A percentile compares a stretch with the other conserved stretches of the same genome.
phyloP scores from a whole-genome alignment of 2,113 vertebrate species.

The Amazona vittata region DNA sequence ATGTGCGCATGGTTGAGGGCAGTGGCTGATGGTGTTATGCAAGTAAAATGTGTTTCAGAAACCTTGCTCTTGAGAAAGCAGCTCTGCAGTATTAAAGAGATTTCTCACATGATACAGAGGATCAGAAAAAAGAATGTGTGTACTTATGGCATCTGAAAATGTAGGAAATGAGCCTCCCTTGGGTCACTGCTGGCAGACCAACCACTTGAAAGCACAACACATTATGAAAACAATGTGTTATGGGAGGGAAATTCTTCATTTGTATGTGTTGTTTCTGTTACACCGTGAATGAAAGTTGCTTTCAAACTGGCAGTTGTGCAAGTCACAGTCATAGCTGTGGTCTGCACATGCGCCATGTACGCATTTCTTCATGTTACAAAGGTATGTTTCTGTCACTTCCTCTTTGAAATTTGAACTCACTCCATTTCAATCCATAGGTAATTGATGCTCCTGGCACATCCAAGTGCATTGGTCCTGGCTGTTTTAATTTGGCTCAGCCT shows the following conservation, averaged over 20 bases:
- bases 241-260: background rate
- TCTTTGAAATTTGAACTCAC: background rate
- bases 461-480: slow-evolving; percentile 89
- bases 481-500: slow-evolving; percentile 81
- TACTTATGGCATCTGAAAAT: background rate
- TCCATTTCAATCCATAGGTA: slow-evolving; percentile 68
- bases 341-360: background rate
- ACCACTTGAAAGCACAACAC: background rate
- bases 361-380: background rate
- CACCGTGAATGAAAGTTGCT: background rate
- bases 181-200: background rate
- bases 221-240: background rate
- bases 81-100: background rate
- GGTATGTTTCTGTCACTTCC: background rate
- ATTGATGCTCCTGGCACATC: slow-evolving; percentile 73
- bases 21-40: background rate
- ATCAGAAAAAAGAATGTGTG: background rate
- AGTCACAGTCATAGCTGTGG: background rate
- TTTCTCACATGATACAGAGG: background rate
- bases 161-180: background rate
- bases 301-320: fast-evolving
- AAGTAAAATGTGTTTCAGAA: background rate
- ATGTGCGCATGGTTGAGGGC: fast-evolving
- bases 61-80: background rate
- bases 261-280: background rate